phyloP scores from a whole-genome alignment of 2,888 invertebrate species.

The Lepetodrilus schrolli region DNA sequence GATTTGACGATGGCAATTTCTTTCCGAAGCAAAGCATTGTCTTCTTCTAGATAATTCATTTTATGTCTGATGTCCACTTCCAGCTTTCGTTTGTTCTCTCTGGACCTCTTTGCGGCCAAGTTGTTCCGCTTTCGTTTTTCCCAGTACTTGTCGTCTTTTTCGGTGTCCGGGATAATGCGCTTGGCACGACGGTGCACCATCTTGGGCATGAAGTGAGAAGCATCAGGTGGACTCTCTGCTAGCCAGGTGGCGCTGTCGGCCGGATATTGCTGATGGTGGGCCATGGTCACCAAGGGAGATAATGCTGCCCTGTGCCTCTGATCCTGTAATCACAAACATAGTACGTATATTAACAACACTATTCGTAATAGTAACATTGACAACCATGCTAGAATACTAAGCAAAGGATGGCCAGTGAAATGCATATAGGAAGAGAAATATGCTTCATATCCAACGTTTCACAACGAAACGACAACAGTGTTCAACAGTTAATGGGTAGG shows the following conservation, averaged over 20 bases:
- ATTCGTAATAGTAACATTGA: too few species aligned
- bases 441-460: too few species aligned
- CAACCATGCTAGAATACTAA: too few species aligned
- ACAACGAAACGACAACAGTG: too few species aligned
- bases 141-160: constrained; percentile 63
- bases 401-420: too few species aligned
- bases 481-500: too few species aligned
- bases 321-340: too few species aligned
- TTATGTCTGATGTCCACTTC: constrained; percentile 50
- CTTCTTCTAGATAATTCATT: constrained; percentile 54
- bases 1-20: constrained; percentile 55
- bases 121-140: constrained; percentile 64
- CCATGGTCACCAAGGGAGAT: constrained; percentile 11
- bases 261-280: constrained; percentile 20
- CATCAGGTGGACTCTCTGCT: background rate
- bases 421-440: too few species aligned
- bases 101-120: constrained; percentile 60
- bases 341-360: too few species aligned
- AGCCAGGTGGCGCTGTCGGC: constrained; percentile 17
- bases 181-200: constrained; percentile 48
- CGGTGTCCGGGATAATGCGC: constrained; percentile 50
- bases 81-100: constrained; percentile 56
- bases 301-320: background rate
- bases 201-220: constrained; percentile 37
- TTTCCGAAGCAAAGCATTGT: constrained; percentile 53